Conservation (phyloP, 2,797 vertebrate species). For the Mastacembelus armatus region DNA sequence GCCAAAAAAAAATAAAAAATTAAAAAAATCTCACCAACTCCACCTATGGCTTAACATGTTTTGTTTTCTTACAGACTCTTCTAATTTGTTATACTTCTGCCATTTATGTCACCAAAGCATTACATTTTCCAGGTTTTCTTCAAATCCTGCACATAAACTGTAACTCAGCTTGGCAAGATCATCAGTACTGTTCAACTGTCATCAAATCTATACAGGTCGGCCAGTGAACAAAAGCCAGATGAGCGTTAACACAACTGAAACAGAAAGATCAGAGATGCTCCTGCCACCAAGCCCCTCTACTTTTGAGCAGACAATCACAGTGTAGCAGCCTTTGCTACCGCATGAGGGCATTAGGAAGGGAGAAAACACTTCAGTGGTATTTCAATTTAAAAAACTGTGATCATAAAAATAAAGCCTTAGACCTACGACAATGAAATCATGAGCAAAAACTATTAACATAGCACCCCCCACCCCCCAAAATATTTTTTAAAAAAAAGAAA, state of each 20-base stretch:
- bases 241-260: conserved; percentile 26
- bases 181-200: conserved; percentile 57
- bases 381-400: conserved; percentile 66
- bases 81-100: conserved; percentile 2
- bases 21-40: conserved; percentile 26
- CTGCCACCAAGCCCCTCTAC: conserved; percentile 47
- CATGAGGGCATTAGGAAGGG: conserved; percentile 52
- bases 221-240: conserved; percentile 45
- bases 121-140: conserved; percentile 42
- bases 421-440: conserved; percentile 63
- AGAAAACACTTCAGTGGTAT: conserved; percentile 75
- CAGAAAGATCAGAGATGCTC: conserved; percentile 37
- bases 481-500: too few species aligned
- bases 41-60: conserved; percentile 59
- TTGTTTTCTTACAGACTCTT: conserved; percentile 26
- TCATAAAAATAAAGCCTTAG: conserved; percentile 70
- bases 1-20: too few species aligned
- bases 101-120: conserved; percentile 9
- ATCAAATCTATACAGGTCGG: conserved; percentile 51
- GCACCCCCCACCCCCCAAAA: conserved; percentile 29
- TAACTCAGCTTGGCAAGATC: conserved; percentile 64
- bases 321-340: conserved; percentile 75
- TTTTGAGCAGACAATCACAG: conserved; percentile 70
- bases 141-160: conserved; percentile 56
- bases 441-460: conserved; percentile 55